phyloP scores from a whole-genome alignment of 2,797 vertebrate species.

The Ibycter americanus region DNA sequence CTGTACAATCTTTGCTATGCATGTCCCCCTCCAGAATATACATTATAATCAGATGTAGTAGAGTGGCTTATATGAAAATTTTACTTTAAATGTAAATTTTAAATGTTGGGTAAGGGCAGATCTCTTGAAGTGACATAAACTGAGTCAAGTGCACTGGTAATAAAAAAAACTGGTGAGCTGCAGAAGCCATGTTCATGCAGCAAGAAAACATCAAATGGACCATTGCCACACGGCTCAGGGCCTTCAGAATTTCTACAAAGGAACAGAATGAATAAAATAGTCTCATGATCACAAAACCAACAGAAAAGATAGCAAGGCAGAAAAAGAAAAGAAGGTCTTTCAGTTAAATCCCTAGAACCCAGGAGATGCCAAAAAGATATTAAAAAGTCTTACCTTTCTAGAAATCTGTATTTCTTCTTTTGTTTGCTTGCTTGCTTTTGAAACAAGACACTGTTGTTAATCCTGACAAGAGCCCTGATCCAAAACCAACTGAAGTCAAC shows the following conservation, averaged over 20 bases:
- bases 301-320: not conserved
- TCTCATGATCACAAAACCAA: not conserved
- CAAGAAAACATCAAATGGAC: not conserved
- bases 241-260: not conserved
- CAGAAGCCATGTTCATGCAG: not conserved
- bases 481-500: not conserved
- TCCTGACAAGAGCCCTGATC: not conserved
- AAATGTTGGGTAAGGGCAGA: not conserved
- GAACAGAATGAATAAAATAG: not conserved
- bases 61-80: not conserved
- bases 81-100: conserved; percentile 33
- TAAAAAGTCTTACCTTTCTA: not conserved
- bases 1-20: not conserved
- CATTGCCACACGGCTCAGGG: not conserved
- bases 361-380: not conserved
- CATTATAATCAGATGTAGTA: not conserved
- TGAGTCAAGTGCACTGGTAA: not conserved
- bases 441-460: not conserved
- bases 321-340: not conserved
- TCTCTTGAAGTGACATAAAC: not conserved
- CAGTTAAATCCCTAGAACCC: not conserved
- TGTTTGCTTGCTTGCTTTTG: not conserved
- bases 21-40: not conserved
- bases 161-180: not conserved
- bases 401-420: not conserved